Evolutionary conservation across 2,113 vertebrate genomes (phyloP), one percentile per base, ranked within the genome.

Genomic region (Dromaius novaehollandiae): DNA sequence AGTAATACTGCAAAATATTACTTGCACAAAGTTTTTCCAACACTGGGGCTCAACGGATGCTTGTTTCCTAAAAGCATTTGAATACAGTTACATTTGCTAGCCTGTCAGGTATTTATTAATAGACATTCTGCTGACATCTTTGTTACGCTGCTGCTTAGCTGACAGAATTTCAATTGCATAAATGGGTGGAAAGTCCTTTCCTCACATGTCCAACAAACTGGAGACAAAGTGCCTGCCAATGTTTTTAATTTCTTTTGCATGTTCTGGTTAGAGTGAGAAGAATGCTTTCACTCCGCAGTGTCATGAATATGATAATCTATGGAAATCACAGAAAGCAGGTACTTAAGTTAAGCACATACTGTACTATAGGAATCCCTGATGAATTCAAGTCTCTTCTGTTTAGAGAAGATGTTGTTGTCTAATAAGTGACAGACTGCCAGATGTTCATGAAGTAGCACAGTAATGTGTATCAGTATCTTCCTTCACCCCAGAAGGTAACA

Each of bases 291-390:
- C 97, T 98, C 97, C 96, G 94, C 97, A 96, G 94, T 97, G 97
- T 98, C 98, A 98, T 98, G 98, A 99, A 98, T 99, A 99, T 99
- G 98, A 98, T 99, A 99, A 99, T 99, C 98, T 98, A 97, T 98
- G 97, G 98, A 98, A 99, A 99, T 98, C 98, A 98, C 82, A 50
- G 98, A 96, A 97, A 98, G 97, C 98, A 98, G 98, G 98, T 98
- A 98, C 98, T 98, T 98, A 98, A 98, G 97, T 98, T 98, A 98
- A 98, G 97, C 98, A 98, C 98, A 98, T 97, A 97, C 97, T 96
- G 97, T 98, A 97, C 97, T 97, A 96, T 94, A 97, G 98, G 97
- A 97, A 98, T 98, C 98, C 98, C 98, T 98, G 98, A 98, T 98
- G 97, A 98, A 97, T 98, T 98, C 95, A 73, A 97, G 97, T 98